Conservation (phyloP, 2,888 invertebrate species). For the Euclidia mi region DNA sequence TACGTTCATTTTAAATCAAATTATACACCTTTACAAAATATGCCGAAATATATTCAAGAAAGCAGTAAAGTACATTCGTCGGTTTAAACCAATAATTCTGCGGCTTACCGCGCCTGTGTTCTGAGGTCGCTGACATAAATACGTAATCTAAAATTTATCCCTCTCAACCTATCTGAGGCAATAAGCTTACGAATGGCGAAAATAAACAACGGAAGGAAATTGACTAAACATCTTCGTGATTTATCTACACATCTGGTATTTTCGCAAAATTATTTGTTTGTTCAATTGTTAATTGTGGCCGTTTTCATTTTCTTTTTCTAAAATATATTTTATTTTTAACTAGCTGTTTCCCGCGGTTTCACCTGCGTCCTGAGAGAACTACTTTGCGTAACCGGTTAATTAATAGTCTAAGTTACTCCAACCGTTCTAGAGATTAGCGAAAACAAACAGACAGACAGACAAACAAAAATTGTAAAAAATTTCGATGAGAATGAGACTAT, state of each 20-base stretch:
- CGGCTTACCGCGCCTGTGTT: constrained; percentile 5
- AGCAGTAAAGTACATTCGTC: constrained; percentile 8
- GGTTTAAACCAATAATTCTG: constrained; percentile 15
- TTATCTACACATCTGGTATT: constrained; percentile 5
- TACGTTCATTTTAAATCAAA: too few species aligned
- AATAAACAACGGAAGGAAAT: constrained; percentile 24
- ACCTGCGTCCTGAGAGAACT: too few species aligned
- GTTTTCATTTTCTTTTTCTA: too few species aligned
- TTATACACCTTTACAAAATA: not conserved
- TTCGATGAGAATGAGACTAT: too few species aligned
- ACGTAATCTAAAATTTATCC: constrained; percentile 22
- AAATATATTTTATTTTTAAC: too few species aligned
- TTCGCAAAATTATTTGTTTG: not conserved
- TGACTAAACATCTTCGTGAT: constrained; percentile 19
- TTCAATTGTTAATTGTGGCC: not conserved
- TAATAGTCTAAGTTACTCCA: too few species aligned
- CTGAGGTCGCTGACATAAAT: constrained; percentile 15
- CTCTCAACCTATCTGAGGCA: constrained; percentile 7
- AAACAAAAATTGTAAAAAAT: too few species aligned
- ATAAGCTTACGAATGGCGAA: constrained; percentile 18
- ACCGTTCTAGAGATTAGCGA: too few species aligned
- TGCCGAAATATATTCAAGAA: constrained; percentile 5
- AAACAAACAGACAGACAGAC: too few species aligned
- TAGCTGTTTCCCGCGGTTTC: too few species aligned
- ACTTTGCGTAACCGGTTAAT: too few species aligned